A percentile compares a stretch with the other conserved stretches of the same genome.
These are phyloP conservation scores for Sycophila texana DNA, from an alignment of 2,888 invertebrate genomes.

Conservation along the genomic window DNA sequence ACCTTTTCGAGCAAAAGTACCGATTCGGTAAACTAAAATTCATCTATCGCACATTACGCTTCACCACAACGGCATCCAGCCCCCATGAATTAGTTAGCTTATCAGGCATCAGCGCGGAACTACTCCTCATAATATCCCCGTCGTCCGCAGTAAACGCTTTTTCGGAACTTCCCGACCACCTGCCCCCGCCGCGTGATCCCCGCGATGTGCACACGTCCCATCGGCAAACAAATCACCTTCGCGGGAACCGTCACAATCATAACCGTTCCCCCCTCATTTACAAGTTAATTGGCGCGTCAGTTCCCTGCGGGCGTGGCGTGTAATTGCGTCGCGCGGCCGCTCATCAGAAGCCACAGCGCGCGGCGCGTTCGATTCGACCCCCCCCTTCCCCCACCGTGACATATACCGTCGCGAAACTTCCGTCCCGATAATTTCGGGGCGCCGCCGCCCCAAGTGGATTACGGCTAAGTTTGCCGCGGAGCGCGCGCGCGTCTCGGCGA, in stretches of 20 bases:
- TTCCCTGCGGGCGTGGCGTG: not conserved
- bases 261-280: not conserved
- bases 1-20: too few species aligned
- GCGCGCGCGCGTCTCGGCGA: constrained; percentile 45
- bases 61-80: too few species aligned
- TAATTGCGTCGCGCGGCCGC: not conserved
- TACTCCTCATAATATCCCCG: too few species aligned
- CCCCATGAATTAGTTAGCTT: too few species aligned
- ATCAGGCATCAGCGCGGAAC: too few species aligned
- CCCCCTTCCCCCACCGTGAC: not conserved
- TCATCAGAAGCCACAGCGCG: not conserved
- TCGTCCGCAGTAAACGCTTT: too few species aligned
- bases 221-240: too few species aligned
- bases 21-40: too few species aligned
- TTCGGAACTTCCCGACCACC: too few species aligned
- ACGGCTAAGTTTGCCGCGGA: constrained; percentile 6
- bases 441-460: constrained; percentile 28
- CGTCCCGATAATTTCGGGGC: constrained; percentile 26
- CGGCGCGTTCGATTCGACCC: not conserved
- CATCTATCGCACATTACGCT: too few species aligned
- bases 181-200: too few species aligned
- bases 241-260: not conserved
- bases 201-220: too few species aligned
- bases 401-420: not conserved
- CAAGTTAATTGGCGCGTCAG: not conserved